Base-by-base conservation (phyloP, 1,140 invertebrate species). In the Eufriesea mexicana region DNA sequence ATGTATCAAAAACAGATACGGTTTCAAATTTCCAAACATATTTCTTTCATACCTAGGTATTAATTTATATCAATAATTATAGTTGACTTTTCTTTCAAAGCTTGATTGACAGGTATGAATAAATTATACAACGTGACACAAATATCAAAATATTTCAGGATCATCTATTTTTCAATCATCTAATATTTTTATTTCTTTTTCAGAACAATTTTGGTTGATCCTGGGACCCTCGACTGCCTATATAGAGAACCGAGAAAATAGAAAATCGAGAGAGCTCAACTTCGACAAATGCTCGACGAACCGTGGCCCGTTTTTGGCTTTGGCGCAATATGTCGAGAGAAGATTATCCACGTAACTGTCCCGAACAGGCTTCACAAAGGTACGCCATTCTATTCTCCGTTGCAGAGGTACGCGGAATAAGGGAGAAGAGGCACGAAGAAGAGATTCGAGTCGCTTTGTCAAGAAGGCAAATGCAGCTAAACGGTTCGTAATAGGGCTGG, bases 391-490 rank as follows among this genome's bases (percentile, higher is more conserved):
- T 72, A 68, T 84, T 87, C 76, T 85, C 28, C 64, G 45, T 67
- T 64, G 64, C 82, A 47, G 4, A 6, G 23, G 73, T 87, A 82
- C 74, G 80, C 66, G 80, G 47, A 79, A 51, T 79, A 80, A 76
- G 59, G 78, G 51, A 61, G 62, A 66, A 73, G 23, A 71, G 42
- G 66, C 77, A 73, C 49, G 77, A 87, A 86, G 68, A 86, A 88
- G 76, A 91, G 89, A 92, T 90, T 89, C 90, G 85, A 92, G 93
- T 94, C 91, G 93, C 91, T 91, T 93, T 94, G 93, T 94, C 93
- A 94, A 93, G 89, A 94, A 94, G 93, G 93, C 93, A 94, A 94
- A 93, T 89, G 85, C 86, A 85, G 70, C 90, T 93, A 93, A 94
- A 92, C 92, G 91, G 85, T 87, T 91, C 89, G 87, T 93, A 94